Base-by-base conservation (phyloP, 2,113 vertebrate genomes). In the Paraplagusia blochii region DNA sequence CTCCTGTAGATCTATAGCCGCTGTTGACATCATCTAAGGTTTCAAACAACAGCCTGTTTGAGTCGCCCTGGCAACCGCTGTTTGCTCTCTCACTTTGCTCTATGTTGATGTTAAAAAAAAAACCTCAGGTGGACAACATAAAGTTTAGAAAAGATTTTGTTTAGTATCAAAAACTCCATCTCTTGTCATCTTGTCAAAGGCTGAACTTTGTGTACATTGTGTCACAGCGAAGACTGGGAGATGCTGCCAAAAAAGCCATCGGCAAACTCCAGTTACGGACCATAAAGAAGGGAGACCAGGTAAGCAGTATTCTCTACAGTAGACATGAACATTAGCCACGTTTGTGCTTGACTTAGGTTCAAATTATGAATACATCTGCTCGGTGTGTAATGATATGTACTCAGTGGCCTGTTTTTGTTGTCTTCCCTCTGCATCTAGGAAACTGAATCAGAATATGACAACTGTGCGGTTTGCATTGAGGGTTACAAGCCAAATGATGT, bases 391-490 rank as follows among this genome's bases (percentile, higher is more conserved):
- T 2, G 4, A 3, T 18, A 13, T 9, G 17, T 22, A 47, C 1
- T 47, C 53, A 14, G n/a, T 46, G 9, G 0, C 16, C 5, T 54
- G 1, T 44, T 57, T 51, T 9, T 63, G 48, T 48, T 7, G 44
- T 12, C 58, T 22, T 29, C 66, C 35, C 22, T 84, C 43, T 87
- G 60, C 84, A 17, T 84, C 22, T 79, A 99, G 97, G 97, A 99
- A 88, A 98, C 92, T 0, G 96, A 99, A 76, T 85, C 92, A 0
- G 96, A 99, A 76, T 99, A 96, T 86, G 96, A 99, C 89, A 98
- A 96, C 91, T 99, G 96, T 60, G 97, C 97, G 1, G 97, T 99
- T 70, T 99, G 97, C 74, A 99, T 99, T 22, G 97, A 99, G 90
- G 94, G 95, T 48, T 99, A 99, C 83, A 99, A 95, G 70, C 90